Base-by-base conservation (phyloP, 2,797 vertebrate species). In the Hirundo rustica region DNA sequence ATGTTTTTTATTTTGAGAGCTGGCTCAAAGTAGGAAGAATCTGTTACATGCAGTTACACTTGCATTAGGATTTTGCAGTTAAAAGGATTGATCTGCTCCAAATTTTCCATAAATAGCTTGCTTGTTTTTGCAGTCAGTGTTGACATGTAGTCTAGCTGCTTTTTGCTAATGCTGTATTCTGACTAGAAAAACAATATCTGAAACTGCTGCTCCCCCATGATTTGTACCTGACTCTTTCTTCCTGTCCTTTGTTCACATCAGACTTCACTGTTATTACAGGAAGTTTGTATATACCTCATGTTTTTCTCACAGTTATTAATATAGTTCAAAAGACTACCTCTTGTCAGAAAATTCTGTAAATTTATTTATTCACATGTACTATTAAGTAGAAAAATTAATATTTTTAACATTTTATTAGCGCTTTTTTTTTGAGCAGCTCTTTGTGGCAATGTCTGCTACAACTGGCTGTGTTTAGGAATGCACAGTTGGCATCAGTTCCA, bases 241-340 rank as follows among this genome's bases (percentile, higher is more conserved):
- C 91, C 85, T 93, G 67, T 88, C 22, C 85, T 96, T 94, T 92
- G 44, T 95, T 91, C 19, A 14, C 64, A 89, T 78, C 79, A 91
- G 76, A 13, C 73, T 70, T n/a, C 23, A 12, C 44, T 78, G 19
- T 70, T 86, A 22, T 4, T 90, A 47, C 82, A 86, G 94, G 89
- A 95, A 91, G 62, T 45, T 72, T 73, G 19, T 42, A 58, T n/a
- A 21, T 51, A 42, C 29, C 15, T 83, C 32, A 7, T 51, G 38
- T 83, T 92, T 91, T 50, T 74, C 68, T 58, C 60, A 29, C 14
- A 45, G 40, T 83, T 68, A 48, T 44, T 81, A 38, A 55, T 7
- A 10, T 2, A 26, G 36, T 64, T 93, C 65, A 53, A 66, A 61
- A 93, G 58, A 48, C 50, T 67, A 67, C n/a, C 6, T 80, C 54